phyloP scores from a whole-genome alignment of 1,140 invertebrate genomes.

The Augochlora pura region DNA sequence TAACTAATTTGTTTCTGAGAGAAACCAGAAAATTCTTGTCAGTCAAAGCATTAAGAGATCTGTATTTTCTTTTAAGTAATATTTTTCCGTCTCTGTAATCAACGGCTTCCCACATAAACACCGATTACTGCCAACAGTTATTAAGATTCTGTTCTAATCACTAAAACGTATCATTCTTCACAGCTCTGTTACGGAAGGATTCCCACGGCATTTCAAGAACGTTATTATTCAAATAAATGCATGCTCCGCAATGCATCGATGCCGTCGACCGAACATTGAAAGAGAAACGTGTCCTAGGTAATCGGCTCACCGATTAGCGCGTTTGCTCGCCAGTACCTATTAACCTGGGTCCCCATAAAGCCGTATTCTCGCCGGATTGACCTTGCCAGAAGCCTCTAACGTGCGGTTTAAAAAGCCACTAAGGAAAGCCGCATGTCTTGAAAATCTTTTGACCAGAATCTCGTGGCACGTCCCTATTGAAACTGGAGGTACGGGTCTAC shows the following conservation, averaged over 20 bases:
- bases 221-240: slow-evolving; percentile 11
- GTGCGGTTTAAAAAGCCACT: too few relatives aligned
- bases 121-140: background rate
- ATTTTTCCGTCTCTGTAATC: slow-evolving; percentile 9
- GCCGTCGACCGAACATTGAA: background rate
- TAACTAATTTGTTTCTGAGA: too few relatives aligned
- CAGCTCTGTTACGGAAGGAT: background rate
- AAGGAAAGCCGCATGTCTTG: too few relatives aligned
- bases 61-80: too few relatives aligned
- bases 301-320: background rate
- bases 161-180: background rate
- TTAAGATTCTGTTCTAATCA: slow-evolving; percentile 3
- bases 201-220: background rate
- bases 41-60: background rate
- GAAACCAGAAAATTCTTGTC: too few relatives aligned
- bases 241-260: background rate
- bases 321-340: too few relatives aligned
- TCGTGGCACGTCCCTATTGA: too few relatives aligned
- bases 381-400: too few relatives aligned
- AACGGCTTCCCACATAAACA: background rate
- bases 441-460: too few relatives aligned
- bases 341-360: too few relatives aligned
- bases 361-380: too few relatives aligned
- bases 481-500: too few relatives aligned
- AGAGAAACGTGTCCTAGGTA: background rate